Evolutionary conservation across 2,113 vertebrate species (phyloP).

Genomic region (Sterrhoptilus dennistouni): DNA sequence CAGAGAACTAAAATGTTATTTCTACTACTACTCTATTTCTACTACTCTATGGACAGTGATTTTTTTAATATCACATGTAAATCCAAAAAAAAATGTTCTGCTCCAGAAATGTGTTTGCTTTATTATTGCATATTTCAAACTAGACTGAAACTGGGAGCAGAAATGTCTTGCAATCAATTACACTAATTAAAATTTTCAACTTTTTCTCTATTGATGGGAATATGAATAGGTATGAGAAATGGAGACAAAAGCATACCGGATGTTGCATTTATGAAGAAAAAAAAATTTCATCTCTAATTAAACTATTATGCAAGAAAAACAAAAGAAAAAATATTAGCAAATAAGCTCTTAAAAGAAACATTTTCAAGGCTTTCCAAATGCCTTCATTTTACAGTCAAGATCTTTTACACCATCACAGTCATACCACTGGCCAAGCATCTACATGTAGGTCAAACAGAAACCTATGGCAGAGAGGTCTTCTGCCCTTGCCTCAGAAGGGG

Average conservation of each 20-base stretch:
- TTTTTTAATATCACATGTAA: constrained; percentile 51
- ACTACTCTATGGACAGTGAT: not conserved
- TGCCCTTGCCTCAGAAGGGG: not conserved
- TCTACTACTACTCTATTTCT: not conserved
- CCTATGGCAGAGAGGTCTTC: not conserved
- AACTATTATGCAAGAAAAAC: not conserved
- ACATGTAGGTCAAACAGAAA: not conserved
- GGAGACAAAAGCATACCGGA: not conserved
- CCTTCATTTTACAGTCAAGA: not conserved
- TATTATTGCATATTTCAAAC: not conserved
- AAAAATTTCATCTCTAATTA: not conserved
- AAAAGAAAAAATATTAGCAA: not conserved
- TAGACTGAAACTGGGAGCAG: not conserved
- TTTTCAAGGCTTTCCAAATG: not conserved
- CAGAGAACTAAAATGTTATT: constrained; percentile 45
- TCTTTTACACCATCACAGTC: not conserved
- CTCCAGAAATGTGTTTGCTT: not conserved
- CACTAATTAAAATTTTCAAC: not conserved
- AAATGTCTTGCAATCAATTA: not conserved
- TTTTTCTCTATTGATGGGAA: not conserved
- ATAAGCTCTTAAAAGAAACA: not conserved
- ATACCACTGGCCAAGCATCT: not conserved
- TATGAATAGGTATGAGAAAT: not conserved
- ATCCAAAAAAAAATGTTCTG: not conserved
- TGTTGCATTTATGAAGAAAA: not conserved